These are phyloP conservation scores for Ctenomys sociabilis DNA, from an alignment of 2,113 vertebrate genomes.

Conservation along the genomic window DNA sequence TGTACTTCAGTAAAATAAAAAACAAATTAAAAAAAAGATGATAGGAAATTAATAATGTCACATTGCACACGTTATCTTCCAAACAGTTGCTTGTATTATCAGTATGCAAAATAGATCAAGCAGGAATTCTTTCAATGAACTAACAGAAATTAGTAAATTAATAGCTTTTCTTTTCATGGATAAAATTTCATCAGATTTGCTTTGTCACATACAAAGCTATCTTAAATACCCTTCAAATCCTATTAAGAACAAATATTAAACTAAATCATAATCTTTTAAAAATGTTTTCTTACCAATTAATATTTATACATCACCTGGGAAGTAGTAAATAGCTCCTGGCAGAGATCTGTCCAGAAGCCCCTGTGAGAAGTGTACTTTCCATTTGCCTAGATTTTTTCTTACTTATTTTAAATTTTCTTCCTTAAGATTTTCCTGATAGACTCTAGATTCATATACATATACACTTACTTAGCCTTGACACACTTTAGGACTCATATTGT, in stretches of 20 bases:
- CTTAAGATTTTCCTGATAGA: neutral
- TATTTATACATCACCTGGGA: neutral
- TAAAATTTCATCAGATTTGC: slow-evolving; percentile 1
- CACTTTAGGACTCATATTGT: too few species aligned
- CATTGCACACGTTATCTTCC: too few species aligned
- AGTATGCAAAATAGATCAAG: too few species aligned
- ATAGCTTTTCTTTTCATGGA: slow-evolving; percentile 43
- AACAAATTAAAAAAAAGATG: too few species aligned
- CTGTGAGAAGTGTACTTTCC: neutral
- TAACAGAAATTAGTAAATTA: neutral
- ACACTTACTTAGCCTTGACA: too few species aligned
- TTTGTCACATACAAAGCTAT: slow-evolving; percentile 1
- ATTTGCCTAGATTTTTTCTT: neutral
- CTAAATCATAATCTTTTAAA: neutral
- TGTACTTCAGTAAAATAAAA: too few species aligned
- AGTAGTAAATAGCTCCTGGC: neutral
- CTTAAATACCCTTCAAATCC: neutral
- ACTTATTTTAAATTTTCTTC: neutral
- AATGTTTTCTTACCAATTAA: neutral
- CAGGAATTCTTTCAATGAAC: too few species aligned
- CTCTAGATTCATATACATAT: neutral
- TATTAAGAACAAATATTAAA: slow-evolving; percentile 3
- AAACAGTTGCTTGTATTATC: too few species aligned
- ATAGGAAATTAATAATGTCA: too few species aligned
- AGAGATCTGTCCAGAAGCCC: neutral